These are phyloP conservation scores for Hystrix cristata DNA, from an alignment of 2,113 vertebrate species.

Conservation along the genomic window DNA sequence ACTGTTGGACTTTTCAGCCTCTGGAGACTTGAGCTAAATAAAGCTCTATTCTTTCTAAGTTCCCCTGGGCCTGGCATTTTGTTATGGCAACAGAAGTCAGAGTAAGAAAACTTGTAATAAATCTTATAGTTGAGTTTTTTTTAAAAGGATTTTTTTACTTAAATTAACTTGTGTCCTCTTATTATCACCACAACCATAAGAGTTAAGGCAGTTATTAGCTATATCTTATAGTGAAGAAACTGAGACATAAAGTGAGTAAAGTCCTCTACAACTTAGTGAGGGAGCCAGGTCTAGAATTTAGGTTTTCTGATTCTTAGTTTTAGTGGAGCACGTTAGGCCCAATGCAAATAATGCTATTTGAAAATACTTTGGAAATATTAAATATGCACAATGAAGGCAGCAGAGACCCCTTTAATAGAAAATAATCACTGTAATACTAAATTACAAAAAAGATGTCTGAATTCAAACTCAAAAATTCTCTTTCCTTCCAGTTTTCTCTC, in stretches of 20 bases:
- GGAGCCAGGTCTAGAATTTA: neutral
- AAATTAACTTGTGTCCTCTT: neutral
- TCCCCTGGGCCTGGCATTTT: neutral
- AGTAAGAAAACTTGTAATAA: neutral
- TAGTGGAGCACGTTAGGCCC: neutral
- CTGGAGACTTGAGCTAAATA: neutral
- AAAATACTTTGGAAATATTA: conserved; percentile 17
- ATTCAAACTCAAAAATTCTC: neutral
- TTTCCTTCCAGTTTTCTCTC: neutral
- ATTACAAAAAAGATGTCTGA: neutral
- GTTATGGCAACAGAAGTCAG: neutral
- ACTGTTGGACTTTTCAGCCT: neutral
- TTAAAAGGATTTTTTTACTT: conserved; percentile 10
- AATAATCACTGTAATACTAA: conserved; percentile 10
- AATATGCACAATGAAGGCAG: neutral
- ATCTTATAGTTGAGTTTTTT: neutral
- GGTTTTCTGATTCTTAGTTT: conserved; percentile 1
- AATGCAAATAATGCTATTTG: neutral
- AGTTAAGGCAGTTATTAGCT: neutral
- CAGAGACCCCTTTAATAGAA: neutral
- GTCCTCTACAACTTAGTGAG: neutral
- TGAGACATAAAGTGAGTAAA: neutral
- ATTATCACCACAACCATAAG: neutral
- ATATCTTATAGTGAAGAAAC: neutral
- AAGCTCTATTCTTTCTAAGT: neutral